Evolutionary conservation across 2,888 invertebrate species (phyloP).

Genomic region (Junonia oenone): DNA sequence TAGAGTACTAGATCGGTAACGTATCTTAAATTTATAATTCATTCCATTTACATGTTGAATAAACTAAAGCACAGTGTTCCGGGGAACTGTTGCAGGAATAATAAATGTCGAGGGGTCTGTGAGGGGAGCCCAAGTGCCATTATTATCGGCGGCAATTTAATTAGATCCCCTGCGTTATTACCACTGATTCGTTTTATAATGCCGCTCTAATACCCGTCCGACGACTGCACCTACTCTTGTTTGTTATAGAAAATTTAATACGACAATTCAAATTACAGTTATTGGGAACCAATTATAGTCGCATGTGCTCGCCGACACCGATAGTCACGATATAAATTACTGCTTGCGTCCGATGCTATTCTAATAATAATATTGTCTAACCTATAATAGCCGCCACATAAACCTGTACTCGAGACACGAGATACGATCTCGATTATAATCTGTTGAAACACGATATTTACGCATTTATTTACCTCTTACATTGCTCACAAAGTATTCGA

Average conservation of each 20-base stretch:
- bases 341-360: slow-evolving; percentile 30
- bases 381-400: slow-evolving; percentile 22
- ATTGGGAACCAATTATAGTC: slow-evolving; percentile 42
- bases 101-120: slow-evolving; percentile 72
- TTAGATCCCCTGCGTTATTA: slow-evolving; percentile 76
- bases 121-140: slow-evolving; percentile 67
- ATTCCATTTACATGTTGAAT: slow-evolving; percentile 34
- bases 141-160: slow-evolving; percentile 78
- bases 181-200: slow-evolving; percentile 76
- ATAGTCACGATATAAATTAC: slow-evolving; percentile 36
- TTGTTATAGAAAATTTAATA: slow-evolving; percentile 41
- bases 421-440: slow-evolving; percentile 16
- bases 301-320: slow-evolving; percentile 23
- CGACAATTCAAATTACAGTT: slow-evolving; percentile 46
- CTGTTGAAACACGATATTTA: slow-evolving; percentile 14
- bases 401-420: slow-evolving; percentile 11
- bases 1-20: slow-evolving; percentile 18
- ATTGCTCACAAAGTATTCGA: neutral
- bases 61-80: slow-evolving; percentile 37
- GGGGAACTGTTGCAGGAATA: slow-evolving; percentile 61
- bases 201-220: slow-evolving; percentile 58
- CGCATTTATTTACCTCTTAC: slow-evolving; percentile 7
- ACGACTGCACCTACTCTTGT: slow-evolving; percentile 41
- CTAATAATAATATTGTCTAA: slow-evolving; percentile 35
- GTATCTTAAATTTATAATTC: slow-evolving; percentile 29